A percentile compares a stretch with the other conserved stretches of the same genome.
phyloP scores from a whole-genome alignment of 2,888 invertebrate species.

The Pyrrhia umbra region DNA sequence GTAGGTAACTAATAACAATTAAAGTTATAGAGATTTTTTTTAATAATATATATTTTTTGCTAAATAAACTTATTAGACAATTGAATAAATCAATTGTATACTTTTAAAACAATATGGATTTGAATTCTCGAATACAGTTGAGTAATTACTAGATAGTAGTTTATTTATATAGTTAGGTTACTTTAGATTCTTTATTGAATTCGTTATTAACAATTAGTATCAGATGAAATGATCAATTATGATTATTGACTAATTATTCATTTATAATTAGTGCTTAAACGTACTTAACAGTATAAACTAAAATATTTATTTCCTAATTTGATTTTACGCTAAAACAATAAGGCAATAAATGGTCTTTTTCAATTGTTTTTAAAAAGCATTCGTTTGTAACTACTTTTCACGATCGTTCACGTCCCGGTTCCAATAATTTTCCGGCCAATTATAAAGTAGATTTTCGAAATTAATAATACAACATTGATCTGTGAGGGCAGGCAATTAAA shows the following conservation, averaged over 20 bases:
- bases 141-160: background rate
- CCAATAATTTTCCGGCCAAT: constrained; percentile 39
- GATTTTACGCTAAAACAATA: constrained; percentile 23
- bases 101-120: background rate
- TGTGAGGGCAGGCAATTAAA: constrained; percentile 14
- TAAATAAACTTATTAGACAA: background rate
- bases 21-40: constrained; percentile 38
- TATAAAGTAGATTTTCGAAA: constrained; percentile 14
- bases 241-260: constrained; percentile 16
- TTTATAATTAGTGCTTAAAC: too few relatives aligned
- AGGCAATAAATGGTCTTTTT: constrained; percentile 35
- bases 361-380: constrained; percentile 33
- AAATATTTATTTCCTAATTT: constrained; percentile 16
- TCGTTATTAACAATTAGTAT: background rate
- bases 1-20: constrained; percentile 48
- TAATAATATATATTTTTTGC: constrained; percentile 24
- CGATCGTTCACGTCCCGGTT: constrained; percentile 22
- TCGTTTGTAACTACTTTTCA: constrained; percentile 13
- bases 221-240: background rate
- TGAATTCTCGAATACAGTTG: background rate
- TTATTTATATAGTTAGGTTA: too few relatives aligned
- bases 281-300: too few relatives aligned
- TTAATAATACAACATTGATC: background rate
- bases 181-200: too few relatives aligned
- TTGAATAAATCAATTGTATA: background rate